A percentile compares a stretch with the other conserved stretches of the same genome.
phyloP scores from a whole-genome alignment of 92 coral and sea anemone genomes.

The Zoanthus gigantus region DNA sequence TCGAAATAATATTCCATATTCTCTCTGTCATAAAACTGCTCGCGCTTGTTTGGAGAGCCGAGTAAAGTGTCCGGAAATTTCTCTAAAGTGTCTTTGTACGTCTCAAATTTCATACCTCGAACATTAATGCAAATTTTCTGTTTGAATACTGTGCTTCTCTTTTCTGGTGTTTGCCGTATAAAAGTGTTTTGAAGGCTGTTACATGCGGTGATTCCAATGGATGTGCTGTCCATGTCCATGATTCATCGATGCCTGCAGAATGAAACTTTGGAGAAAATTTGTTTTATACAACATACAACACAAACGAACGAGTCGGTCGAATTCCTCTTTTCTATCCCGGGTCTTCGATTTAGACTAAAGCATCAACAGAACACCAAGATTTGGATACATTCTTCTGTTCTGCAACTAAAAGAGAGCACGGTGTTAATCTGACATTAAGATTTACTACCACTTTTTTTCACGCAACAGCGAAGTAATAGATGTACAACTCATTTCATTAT shows the following conservation, averaged over 20 bases:
- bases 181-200: neutral
- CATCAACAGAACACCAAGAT: neutral
- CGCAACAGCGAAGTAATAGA: neutral
- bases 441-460: neutral
- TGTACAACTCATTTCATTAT: neutral
- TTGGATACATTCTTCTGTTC: neutral
- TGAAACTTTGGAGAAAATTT: neutral
- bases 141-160: neutral
- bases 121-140: constrained; percentile 76
- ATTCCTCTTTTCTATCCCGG: neutral
- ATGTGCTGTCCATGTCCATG: neutral
- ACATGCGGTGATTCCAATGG: neutral
- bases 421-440: neutral
- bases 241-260: neutral
- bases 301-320: neutral
- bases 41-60: constrained; percentile 78
- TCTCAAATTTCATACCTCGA: constrained; percentile 81
- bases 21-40: constrained; percentile 73
- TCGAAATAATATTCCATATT: constrained; percentile 70
- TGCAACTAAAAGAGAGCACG: neutral
- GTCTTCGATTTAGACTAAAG: neutral
- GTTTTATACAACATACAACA: neutral
- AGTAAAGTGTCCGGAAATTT: constrained; percentile 87
- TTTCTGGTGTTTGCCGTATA: neutral
- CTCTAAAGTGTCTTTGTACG: constrained; percentile 81